Conservation (phyloP, 2,113 vertebrate genomes). For the Physeter macrocephalus region DNA sequence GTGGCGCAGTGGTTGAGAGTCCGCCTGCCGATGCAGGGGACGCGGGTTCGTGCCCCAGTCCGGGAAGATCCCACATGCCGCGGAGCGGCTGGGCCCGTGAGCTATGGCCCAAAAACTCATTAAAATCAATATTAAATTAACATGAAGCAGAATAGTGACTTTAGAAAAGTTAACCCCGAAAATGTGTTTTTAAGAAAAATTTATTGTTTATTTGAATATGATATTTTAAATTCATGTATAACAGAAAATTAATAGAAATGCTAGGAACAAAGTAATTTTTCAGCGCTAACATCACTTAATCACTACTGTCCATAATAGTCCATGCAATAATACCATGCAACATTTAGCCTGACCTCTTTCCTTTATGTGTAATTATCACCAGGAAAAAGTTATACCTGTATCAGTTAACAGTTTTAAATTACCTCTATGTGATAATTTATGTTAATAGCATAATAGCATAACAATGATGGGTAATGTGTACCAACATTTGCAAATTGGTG, state of each 20-base stretch:
- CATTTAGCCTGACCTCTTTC: slow-evolving; percentile 21
- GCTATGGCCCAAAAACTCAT: background rate
- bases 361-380: slow-evolving; percentile 53
- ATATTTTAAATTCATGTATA: background rate
- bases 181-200: background rate
- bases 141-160: background rate
- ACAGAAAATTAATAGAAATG: slow-evolving; percentile 18
- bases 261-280: background rate
- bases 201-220: background rate
- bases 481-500: slow-evolving; percentile 71
- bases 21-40: too few relatives aligned
- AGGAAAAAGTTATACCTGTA: slow-evolving; percentile 63
- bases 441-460: slow-evolving; percentile 74
- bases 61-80: too few relatives aligned
- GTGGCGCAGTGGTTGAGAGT: too few relatives aligned
- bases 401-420: slow-evolving; percentile 64
- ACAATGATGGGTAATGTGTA: slow-evolving; percentile 74
- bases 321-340: background rate
- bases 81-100: too few relatives aligned
- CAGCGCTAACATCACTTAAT: background rate
- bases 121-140: background rate
- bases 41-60: too few relatives aligned
- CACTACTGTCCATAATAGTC: background rate
- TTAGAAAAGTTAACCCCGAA: background rate
- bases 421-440: slow-evolving; percentile 72